Percentiles rank a stretch among this genome's conserved stretches.
phyloP scores from a whole-genome alignment of 1,140 invertebrate species.

The Ptiloglossa arizonensis region DNA sequence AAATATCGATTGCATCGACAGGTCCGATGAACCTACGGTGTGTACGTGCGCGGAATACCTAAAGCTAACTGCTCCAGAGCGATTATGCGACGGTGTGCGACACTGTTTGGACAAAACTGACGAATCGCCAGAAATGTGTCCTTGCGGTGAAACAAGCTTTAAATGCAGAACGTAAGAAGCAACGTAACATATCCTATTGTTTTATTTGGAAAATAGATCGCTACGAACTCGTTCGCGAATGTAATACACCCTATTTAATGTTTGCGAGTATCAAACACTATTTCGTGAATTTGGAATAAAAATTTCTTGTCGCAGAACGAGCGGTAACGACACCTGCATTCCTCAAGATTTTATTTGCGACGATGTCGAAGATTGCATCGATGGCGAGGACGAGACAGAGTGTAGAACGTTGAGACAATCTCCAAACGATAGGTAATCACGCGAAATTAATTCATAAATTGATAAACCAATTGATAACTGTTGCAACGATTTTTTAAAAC shows the following conservation, averaged over 20 bases:
- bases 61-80: constrained; percentile 84
- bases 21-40: constrained; percentile 86
- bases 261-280: too few relatives aligned
- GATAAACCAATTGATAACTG: too few relatives aligned
- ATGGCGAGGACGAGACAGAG: constrained; percentile 86
- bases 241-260: too few relatives aligned
- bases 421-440: constrained; percentile 61
- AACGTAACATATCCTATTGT: background rate
- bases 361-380: constrained; percentile 85
- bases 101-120: constrained; percentile 92
- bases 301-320: constrained; percentile 1
- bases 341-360: constrained; percentile 88
- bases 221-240: too few relatives aligned
- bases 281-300: too few relatives aligned
- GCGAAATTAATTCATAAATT: too few relatives aligned
- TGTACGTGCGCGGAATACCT: constrained; percentile 87
- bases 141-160: constrained; percentile 82
- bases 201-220: too few relatives aligned
- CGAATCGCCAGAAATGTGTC: constrained; percentile 86
- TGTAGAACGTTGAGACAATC: constrained; percentile 77
- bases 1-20: constrained; percentile 86
- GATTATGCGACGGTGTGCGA: constrained; percentile 89
- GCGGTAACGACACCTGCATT: constrained; percentile 81
- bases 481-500: too few relatives aligned
- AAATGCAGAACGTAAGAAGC: constrained; percentile 80